Evolutionary conservation across 2,888 invertebrate genomes (phyloP).

Genomic region (Scaptodrosophila latifasciaeformis): DNA sequence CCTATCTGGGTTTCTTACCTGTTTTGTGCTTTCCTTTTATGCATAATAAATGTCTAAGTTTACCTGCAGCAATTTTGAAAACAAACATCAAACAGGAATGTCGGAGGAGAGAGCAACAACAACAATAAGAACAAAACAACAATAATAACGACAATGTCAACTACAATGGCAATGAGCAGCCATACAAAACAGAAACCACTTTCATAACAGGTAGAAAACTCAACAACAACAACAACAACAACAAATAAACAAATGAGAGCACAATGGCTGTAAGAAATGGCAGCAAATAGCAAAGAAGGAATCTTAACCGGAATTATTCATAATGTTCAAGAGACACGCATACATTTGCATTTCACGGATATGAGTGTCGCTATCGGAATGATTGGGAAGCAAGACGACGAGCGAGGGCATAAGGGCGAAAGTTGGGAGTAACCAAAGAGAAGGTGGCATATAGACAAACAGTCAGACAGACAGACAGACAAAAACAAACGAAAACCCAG

Average conservation of each 20-base stretch:
- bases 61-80: slow-evolving; percentile 11
- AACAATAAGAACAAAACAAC: no score
- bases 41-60: slow-evolving; percentile 46
- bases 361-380: slow-evolving; percentile 60
- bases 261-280: slow-evolving; percentile 31
- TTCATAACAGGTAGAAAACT: slow-evolving; percentile 32
- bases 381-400: background rate
- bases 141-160: slow-evolving; percentile 41
- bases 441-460: no score
- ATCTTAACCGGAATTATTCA: slow-evolving; percentile 65
- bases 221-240: slow-evolving; percentile 17
- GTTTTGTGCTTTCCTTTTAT: slow-evolving; percentile 45
- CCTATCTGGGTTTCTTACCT: slow-evolving; percentile 32
- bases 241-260: slow-evolving; percentile 12
- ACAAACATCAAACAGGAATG: slow-evolving; percentile 1
- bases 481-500: slow-evolving; percentile 41
- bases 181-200: background rate
- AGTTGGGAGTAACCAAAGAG: slow-evolving; percentile 1
- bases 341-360: slow-evolving; percentile 63
- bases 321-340: slow-evolving; percentile 67
- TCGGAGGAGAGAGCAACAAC: background rate
- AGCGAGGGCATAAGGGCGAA: slow-evolving; percentile 6
- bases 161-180: slow-evolving; percentile 28
- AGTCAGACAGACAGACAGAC: slow-evolving; percentile 12
- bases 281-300: slow-evolving; percentile 53